Conservation (phyloP, 1,140 invertebrate species). For the Pogonomyrmex californicus region DNA sequence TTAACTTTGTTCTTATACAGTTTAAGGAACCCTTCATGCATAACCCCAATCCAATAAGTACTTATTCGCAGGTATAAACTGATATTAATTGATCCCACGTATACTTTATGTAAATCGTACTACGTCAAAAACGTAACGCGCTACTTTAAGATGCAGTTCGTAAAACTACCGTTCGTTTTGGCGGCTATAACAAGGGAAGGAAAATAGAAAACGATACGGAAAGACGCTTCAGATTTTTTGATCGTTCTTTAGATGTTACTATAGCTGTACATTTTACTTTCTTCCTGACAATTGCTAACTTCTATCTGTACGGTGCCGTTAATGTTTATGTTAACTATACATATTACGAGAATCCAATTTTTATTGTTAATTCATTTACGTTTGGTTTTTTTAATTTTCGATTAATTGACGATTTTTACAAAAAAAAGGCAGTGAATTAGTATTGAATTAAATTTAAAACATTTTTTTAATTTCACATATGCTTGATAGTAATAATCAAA, state of each 20-base stretch:
- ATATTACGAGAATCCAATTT: constrained; percentile 41
- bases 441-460: constrained; percentile 32
- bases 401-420: constrained; percentile 2
- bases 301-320: constrained; percentile 33
- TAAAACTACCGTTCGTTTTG: constrained; percentile 80
- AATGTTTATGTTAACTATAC: constrained; percentile 37
- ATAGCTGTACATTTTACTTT: constrained; percentile 38
- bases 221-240: constrained; percentile 78
- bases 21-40: constrained; percentile 83
- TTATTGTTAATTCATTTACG: constrained; percentile 32
- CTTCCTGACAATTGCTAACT: background rate
- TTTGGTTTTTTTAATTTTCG: constrained; percentile 8
- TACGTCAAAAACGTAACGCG: constrained; percentile 82
- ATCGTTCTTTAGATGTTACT: constrained; percentile 73
- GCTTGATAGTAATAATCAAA: constrained; percentile 79
- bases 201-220: constrained; percentile 66
- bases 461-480: constrained; percentile 42
- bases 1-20: constrained; percentile 82
- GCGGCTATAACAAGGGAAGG: constrained; percentile 74
- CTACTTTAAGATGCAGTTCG: constrained; percentile 82
- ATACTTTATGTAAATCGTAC: constrained; percentile 82
- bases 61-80: constrained; percentile 85
- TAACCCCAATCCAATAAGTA: constrained; percentile 82
- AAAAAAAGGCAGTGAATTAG: constrained; percentile 20
- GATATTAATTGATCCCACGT: constrained; percentile 80